Evolutionary conservation across 2,888 invertebrate genomes (phyloP), one percentile per base, ranked within the genome.

Genomic region (Drosophila lutescens): DNA sequence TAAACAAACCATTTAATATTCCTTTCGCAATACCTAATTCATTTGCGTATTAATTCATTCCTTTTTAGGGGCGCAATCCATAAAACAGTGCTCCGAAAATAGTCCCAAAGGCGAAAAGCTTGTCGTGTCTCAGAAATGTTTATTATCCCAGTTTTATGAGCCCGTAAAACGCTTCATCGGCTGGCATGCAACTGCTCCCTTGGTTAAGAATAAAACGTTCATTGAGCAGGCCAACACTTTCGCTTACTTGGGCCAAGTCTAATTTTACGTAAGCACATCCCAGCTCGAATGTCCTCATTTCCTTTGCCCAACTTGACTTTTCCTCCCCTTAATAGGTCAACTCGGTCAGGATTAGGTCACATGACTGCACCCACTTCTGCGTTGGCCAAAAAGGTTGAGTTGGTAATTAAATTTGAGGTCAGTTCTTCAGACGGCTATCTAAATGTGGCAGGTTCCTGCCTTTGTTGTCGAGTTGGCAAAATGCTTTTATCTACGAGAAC

Each of bases 351-450:
- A 58, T 68, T 68, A 57, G 69, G 69, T 69, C 67, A 68, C 58
- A 46, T 38, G 47, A 47, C 60, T 47, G 61, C 61, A 69, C 71
- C 72, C 61, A 40, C 30, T 23, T 47, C 20, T 38, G 15, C 17
- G 30, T 38, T 41, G 38, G 38, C 67, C 70, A 44, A 71, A 69
- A 69, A 69, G 69, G 69, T 61, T 61, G 71, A 71, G 53, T 71
- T 61, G 69, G 69, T 69, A 69, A 69, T 69, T 69, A 69, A 69
- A 54, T 71, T 69, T 69, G 61, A 69, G 69, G 69, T 69, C 71
- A 71, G 61, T 71, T 69, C 61, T 60, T 8, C 36, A 49, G 41
- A 26, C n/a, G n/a, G 34, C 46, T 49, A 53, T 53, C 69, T 68
- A 53, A 61, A 61, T 49, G 47, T 34, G 43, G 46, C 10, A 2